Conservation (phyloP, 2,113 vertebrate genomes). For the Colossoma macropomum region DNA sequence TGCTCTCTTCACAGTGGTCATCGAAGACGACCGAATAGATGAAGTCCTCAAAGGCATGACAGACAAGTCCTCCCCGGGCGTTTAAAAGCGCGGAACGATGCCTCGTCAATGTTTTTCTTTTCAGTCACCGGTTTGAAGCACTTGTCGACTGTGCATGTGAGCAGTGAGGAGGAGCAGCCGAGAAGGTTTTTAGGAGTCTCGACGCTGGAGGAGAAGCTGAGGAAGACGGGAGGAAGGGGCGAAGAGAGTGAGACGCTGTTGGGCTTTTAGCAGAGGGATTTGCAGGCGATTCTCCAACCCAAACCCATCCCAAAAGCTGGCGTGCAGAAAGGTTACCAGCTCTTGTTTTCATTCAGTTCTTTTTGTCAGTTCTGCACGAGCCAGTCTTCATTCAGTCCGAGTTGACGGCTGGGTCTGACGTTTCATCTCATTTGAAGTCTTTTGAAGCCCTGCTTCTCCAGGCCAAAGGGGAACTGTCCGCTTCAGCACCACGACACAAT, state of each 20-base stretch:
- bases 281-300: constrained; percentile 86
- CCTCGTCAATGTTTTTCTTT: constrained; percentile 84
- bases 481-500: constrained; percentile 74
- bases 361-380: no score
- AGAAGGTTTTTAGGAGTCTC: constrained; percentile 35
- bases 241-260: constrained; percentile 31
- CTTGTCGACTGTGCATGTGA: constrained; percentile 89
- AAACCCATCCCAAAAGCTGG: constrained; percentile 77
- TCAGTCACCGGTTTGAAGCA: constrained; percentile 88
- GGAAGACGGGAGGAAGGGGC: constrained; percentile 17
- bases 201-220: constrained; percentile 32
- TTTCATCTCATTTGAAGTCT: constrained; percentile 23
- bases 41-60: constrained; percentile 98
- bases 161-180: constrained; percentile 61
- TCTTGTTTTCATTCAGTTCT: constrained; percentile 7
- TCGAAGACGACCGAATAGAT: constrained; percentile 99
- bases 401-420: constrained; percentile 1
- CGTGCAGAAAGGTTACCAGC: constrained; percentile 69
- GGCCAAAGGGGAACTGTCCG: constrained; percentile 78
- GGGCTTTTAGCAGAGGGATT: constrained; percentile 43
- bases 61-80: constrained; percentile 95
- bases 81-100: constrained; percentile 80
- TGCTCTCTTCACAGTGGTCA: constrained; percentile 85
- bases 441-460: constrained; percentile 25
- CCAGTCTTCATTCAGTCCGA: background rate